Evolutionary conservation across 1,140 invertebrate genomes (phyloP).

Genomic region (Panulirus ornatus): DNA sequence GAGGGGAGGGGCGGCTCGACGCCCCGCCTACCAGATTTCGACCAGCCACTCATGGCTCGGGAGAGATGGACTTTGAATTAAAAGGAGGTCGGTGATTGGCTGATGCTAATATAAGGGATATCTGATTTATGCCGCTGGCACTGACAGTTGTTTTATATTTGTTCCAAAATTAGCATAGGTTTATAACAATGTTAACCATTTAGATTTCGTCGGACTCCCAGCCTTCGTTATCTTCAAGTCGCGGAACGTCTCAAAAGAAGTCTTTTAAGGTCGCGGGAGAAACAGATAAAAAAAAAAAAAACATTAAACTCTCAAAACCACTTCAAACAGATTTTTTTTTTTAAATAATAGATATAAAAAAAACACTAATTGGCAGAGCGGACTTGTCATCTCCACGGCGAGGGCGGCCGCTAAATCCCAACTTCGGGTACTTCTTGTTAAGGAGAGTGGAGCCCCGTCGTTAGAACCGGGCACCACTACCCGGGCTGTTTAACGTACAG

Average conservation of each 20-base stretch:
- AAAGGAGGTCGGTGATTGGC: constrained; percentile 69
- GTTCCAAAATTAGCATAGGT: constrained; percentile 71
- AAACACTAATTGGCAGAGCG: constrained; percentile 65
- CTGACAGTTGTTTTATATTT: constrained; percentile 73
- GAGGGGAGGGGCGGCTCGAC: constrained; percentile 53
- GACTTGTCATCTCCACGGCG: constrained; percentile 60
- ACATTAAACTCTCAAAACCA: constrained; percentile 42
- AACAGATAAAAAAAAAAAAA: constrained; percentile 25
- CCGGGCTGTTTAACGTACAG: constrained; percentile 3
- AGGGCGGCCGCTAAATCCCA: constrained; percentile 29
- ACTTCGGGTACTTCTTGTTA: constrained; percentile 63
- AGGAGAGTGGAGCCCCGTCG: constrained; percentile 48
- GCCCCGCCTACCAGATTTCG: constrained; percentile 50
- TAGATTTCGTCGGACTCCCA: constrained; percentile 29
- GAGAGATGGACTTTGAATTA: constrained; percentile 71
- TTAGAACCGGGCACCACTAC: constrained; percentile 13
- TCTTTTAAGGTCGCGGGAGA: constrained; percentile 6
- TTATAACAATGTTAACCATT: constrained; percentile 68
- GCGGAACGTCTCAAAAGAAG: constrained; percentile 25
- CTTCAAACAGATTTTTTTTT: constrained; percentile 41
- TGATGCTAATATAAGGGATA: constrained; percentile 72
- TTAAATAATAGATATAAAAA: too few species aligned
- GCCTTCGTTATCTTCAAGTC: constrained; percentile 16
- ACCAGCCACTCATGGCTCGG: constrained; percentile 64
- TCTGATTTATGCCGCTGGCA: constrained; percentile 72